phyloP scores from a whole-genome alignment of 2,113 vertebrate species.

The Orthochromis indermauri region DNA sequence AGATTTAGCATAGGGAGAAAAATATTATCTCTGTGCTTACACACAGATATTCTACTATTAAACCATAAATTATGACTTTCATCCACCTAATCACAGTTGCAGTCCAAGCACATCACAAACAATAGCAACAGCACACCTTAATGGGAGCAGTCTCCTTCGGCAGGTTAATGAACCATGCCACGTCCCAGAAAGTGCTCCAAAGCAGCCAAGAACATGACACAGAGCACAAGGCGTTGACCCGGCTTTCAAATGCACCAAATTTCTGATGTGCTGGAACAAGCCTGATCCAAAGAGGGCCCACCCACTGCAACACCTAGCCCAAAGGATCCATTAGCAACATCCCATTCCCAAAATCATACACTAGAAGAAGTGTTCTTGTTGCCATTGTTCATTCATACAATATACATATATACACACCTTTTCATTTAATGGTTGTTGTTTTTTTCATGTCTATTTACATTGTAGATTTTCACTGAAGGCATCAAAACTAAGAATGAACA shows the following conservation, averaged over 20 bases:
- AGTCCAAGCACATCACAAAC: not conserved
- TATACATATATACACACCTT: not conserved
- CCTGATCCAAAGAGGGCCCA: not conserved
- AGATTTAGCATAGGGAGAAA: not conserved
- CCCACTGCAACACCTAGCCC: not conserved
- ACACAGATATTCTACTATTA: not conserved
- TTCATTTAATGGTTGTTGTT: not conserved
- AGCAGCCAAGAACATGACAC: not conserved
- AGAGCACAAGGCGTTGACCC: not conserved
- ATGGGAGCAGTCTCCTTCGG: not conserved
- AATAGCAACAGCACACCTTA: not conserved
- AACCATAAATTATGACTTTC: not conserved
- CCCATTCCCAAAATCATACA: not conserved
- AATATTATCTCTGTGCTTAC: not conserved
- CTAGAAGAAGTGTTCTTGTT: not conserved
- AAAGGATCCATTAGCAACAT: not conserved
- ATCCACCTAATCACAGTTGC: not conserved
- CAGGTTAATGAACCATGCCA: not conserved
- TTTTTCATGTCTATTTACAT: not conserved
- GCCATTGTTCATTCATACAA: not conserved
- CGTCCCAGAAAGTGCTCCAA: not conserved
- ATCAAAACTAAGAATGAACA: not conserved
- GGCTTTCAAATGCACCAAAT: not conserved
- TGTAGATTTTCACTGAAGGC: not conserved
- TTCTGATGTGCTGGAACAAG: not conserved